A percentile compares a stretch with the other conserved stretches of the same genome.
These are phyloP conservation scores for Andrena hattorfiana DNA, from an alignment of 2,888 invertebrate genomes.

Conservation along the genomic window DNA sequence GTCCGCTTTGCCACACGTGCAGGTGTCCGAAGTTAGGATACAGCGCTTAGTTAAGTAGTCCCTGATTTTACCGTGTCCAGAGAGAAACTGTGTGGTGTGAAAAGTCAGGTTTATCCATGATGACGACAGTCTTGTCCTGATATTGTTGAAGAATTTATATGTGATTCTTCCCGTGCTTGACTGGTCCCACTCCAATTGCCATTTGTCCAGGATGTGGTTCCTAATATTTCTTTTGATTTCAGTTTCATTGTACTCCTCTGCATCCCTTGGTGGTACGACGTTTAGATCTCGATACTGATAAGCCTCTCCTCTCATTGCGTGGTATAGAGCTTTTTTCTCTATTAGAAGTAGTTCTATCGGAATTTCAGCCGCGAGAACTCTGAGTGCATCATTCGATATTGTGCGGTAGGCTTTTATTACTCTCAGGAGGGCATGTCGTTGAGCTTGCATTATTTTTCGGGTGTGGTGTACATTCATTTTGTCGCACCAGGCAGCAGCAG, in stretches of 20 bases:
- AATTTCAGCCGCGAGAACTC: neutral
- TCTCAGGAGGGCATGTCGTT: neutral
- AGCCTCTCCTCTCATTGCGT: neutral
- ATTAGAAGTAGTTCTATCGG: neutral
- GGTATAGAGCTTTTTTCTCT: neutral
- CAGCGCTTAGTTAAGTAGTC: neutral
- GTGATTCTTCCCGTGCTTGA: neutral
- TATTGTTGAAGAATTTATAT: neutral
- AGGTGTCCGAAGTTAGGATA: neutral
- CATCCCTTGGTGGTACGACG: neutral
- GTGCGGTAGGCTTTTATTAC: neutral
- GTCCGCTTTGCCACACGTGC: neutral
- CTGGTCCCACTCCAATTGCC: neutral
- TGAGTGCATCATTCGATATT: neutral
- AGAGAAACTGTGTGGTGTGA: neutral
- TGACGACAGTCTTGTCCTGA: neutral
- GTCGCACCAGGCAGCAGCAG: conserved; percentile 40
- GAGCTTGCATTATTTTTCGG: neutral
- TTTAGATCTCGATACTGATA: neutral
- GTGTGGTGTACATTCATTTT: neutral
- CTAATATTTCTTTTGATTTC: neutral
- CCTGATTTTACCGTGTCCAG: neutral
- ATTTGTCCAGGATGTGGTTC: neutral
- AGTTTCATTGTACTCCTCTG: neutral
- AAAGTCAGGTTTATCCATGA: neutral